Conservation (phyloP, 2,888 invertebrate genomes). For the Rhagonycha fulva region DNA sequence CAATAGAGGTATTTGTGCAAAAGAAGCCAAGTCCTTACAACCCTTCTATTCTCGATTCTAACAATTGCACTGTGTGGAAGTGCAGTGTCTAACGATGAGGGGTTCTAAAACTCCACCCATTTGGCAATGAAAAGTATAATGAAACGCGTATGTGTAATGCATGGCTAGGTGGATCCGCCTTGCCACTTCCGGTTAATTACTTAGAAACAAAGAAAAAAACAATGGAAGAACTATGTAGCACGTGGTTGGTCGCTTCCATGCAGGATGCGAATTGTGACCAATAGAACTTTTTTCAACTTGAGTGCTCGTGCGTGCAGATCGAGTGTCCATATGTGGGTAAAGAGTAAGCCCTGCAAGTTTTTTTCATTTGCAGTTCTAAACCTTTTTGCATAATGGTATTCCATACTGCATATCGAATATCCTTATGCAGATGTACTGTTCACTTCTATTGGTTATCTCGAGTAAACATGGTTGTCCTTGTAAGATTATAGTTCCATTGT, state of each 20-base stretch:
- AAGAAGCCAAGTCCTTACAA: slow-evolving; percentile 21
- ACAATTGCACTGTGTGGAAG: slow-evolving; percentile 31
- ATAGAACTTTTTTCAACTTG: slow-evolving; percentile 43
- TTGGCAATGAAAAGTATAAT: slow-evolving; percentile 44
- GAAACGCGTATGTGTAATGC: slow-evolving; percentile 45
- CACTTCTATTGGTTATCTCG: slow-evolving; percentile 34
- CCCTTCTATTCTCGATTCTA: slow-evolving; percentile 14
- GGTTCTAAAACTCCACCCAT: slow-evolving; percentile 46
- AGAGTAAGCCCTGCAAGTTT: slow-evolving; percentile 10
- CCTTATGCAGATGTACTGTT: slow-evolving; percentile 34
- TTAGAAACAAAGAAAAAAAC: slow-evolving; percentile 49
- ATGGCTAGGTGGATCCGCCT: slow-evolving; percentile 47
- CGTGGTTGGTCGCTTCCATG: slow-evolving; percentile 49
- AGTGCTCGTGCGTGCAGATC: slow-evolving; percentile 42
- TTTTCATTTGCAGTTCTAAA: slow-evolving; percentile 7
- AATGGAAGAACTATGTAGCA: slow-evolving; percentile 43
- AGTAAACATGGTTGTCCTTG: slow-evolving; percentile 32
- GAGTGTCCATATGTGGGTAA: slow-evolving; percentile 35
- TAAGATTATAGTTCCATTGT: slow-evolving; percentile 25
- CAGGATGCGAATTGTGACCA: slow-evolving; percentile 46
- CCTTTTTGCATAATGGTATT: slow-evolving; percentile 16
- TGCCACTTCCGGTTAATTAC: slow-evolving; percentile 52
- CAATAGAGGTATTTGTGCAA: slow-evolving; percentile 24
- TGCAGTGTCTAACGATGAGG: slow-evolving; percentile 30
- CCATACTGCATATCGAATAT: slow-evolving; percentile 35